Conservation (phyloP, 2,113 vertebrate species). For the Cyanoderma ruficeps region DNA sequence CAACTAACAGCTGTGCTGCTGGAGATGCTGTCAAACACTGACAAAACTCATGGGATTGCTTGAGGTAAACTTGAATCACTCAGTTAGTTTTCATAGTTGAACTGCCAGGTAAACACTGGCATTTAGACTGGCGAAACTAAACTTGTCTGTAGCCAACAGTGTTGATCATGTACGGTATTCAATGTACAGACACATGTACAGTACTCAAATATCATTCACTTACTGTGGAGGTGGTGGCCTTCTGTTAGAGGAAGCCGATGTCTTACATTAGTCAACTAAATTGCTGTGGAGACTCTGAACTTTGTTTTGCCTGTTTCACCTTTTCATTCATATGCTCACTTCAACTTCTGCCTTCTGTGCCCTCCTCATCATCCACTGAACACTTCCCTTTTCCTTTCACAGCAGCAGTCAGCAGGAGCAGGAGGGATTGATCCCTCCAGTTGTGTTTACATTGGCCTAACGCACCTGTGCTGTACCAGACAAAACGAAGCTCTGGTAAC, state of each 20-base stretch:
- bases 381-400: neutral
- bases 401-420: neutral
- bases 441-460: neutral
- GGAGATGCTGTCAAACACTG: neutral
- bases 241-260: neutral
- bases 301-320: neutral
- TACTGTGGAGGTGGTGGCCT: neutral
- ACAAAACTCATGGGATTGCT: neutral
- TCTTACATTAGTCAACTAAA: neutral
- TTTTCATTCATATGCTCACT: neutral
- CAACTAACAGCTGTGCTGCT: neutral
- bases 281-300: neutral
- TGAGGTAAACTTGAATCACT: neutral
- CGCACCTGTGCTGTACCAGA: neutral
- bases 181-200: neutral
- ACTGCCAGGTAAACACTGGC: neutral
- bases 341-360: neutral
- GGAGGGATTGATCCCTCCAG: neutral
- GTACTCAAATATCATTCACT: neutral
- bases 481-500: neutral
- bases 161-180: neutral
- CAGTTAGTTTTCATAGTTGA: neutral
- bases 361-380: neutral
- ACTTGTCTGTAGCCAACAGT: neutral
- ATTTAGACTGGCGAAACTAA: neutral